These are phyloP conservation scores for Myotis findleyi DNA, from an alignment of 2,797 vertebrate species.

Conservation along the genomic window DNA sequence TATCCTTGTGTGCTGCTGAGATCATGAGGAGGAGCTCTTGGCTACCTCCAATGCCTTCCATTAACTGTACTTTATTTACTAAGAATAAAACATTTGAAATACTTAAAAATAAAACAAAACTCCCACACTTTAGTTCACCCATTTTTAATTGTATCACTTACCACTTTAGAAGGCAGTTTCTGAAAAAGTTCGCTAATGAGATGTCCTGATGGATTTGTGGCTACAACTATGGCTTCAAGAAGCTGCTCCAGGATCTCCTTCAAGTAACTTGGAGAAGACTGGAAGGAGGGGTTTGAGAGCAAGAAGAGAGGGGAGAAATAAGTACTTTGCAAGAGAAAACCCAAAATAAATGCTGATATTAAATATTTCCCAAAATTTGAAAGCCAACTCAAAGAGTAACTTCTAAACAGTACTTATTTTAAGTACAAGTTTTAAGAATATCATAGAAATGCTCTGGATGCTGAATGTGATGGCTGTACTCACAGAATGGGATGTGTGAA, in stretches of 20 bases:
- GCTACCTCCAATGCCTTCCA: neutral
- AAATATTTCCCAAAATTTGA: slow-evolving; percentile 25
- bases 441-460: slow-evolving; percentile 2
- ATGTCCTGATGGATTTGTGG: slow-evolving; percentile 94
- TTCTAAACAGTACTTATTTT: slow-evolving; percentile 39
- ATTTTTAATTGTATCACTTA: slow-evolving; percentile 81
- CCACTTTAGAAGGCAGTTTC: slow-evolving; percentile 99
- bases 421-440: slow-evolving; percentile 52
- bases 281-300: neutral
- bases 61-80: slow-evolving; percentile 27
- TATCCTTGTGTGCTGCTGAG: neutral
- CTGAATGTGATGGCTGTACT: neutral
- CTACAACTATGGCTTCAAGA: slow-evolving; percentile 94
- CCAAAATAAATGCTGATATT: neutral
- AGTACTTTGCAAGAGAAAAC: slow-evolving; percentile 50
- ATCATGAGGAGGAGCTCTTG: neutral
- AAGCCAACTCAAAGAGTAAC: slow-evolving; percentile 41
- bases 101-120: neutral
- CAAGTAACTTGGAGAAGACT: slow-evolving; percentile 93
- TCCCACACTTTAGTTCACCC: slow-evolving; percentile 3
- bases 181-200: slow-evolving; percentile 98
- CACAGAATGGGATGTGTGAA: neutral
- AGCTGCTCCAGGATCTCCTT: slow-evolving; percentile 97
- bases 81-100: slow-evolving; percentile 40
- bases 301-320: slow-evolving; percentile 44